These are phyloP conservation scores for Anisognathus igniventris DNA, from an alignment of 2,797 vertebrate genomes.

Conservation along the genomic window DNA sequence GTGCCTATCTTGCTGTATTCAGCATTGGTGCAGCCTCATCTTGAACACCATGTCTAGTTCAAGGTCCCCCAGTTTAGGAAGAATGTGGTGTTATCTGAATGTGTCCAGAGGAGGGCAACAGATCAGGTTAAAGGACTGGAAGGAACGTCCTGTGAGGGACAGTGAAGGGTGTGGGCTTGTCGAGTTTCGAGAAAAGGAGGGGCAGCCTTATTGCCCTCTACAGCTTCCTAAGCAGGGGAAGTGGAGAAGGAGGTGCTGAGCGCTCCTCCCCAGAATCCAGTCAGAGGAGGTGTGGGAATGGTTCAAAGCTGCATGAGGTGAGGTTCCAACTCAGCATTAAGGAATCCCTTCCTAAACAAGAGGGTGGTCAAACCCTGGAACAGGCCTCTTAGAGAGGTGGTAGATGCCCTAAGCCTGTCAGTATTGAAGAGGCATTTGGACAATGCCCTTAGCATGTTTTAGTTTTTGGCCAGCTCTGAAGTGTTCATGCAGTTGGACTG, in stretches of 20 bases:
- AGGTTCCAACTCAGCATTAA: not conserved
- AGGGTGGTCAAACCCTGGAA: not conserved
- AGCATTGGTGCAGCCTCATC: not conserved
- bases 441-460: not conserved
- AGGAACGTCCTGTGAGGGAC: fast-evolving
- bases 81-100: not conserved
- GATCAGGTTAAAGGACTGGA: not conserved
- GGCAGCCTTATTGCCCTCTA: not conserved
- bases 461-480: not conserved
- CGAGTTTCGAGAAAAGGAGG: not conserved
- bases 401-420: not conserved
- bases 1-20: not conserved
- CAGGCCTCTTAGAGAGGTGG: not conserved
- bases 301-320: not conserved
- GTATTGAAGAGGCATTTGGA: not conserved
- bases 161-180: not conserved
- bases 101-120: not conserved
- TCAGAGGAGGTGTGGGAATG: not conserved
- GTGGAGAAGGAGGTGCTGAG: not conserved
- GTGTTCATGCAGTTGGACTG: not conserved
- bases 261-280: not conserved
- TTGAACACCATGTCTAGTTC: not conserved
- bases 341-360: not conserved
- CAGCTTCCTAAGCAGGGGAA: not conserved
- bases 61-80: not conserved